Evolutionary conservation across 2,888 invertebrate genomes (phyloP).

Genomic region (Andrena praecox): DNA sequence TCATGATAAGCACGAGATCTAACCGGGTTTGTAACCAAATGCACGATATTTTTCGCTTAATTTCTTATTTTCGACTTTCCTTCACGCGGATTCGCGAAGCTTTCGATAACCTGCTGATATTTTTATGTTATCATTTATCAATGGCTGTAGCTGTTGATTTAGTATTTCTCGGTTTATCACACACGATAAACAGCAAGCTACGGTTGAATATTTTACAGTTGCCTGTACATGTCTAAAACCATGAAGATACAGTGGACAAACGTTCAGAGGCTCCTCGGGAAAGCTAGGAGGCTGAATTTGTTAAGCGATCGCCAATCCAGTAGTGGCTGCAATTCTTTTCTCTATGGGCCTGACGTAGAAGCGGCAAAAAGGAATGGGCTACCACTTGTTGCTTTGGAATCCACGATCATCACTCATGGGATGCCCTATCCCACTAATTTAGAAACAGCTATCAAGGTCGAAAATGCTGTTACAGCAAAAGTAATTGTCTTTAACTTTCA

Average conservation of each 20-base stretch:
- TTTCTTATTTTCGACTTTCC: neutral
- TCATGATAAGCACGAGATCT: neutral
- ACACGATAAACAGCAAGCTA: neutral
- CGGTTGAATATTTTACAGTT: neutral
- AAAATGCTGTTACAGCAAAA: conserved; percentile 90
- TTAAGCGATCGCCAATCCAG: conserved; percentile 21
- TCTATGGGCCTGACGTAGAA: conserved; percentile 87
- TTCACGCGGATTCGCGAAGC: neutral
- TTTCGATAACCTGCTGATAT: conserved; percentile 12
- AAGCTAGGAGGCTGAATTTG: neutral
- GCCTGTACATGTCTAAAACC: neutral
- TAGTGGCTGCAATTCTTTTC: conserved; percentile 44
- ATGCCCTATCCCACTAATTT: conserved; percentile 98
- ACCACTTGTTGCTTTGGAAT: conserved; percentile 97
- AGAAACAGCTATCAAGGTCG: conserved; percentile 93
- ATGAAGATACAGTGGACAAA: conserved; percentile 40
- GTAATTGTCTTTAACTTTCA: conserved; percentile 39
- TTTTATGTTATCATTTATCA: neutral
- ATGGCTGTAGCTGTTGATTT: neutral
- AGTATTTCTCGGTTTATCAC: neutral
- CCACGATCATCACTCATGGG: conserved; percentile 99
- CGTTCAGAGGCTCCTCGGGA: conserved; percentile 13
- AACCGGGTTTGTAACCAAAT: neutral
- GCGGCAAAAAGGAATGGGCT: conserved; percentile 87
- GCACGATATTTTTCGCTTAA: neutral